Conservation (phyloP, 1,140 invertebrate genomes). For the Aethina tumida region DNA sequence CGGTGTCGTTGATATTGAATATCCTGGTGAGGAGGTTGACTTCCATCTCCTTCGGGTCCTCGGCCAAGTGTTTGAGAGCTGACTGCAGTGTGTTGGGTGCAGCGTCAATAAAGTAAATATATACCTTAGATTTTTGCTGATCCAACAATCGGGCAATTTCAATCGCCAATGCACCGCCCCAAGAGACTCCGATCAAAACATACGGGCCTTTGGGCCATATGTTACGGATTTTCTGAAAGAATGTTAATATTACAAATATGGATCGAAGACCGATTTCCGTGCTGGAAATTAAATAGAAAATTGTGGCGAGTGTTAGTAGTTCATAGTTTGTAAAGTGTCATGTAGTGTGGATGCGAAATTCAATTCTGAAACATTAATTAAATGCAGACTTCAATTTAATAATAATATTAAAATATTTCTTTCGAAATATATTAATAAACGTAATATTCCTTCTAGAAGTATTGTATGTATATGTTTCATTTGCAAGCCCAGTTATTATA, state of each 20-base stretch:
- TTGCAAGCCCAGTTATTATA: too few relatives aligned
- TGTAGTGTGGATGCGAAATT: too few relatives aligned
- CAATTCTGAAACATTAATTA: too few relatives aligned
- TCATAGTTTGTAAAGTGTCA: too few relatives aligned
- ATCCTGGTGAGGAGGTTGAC: slow-evolving; percentile 25
- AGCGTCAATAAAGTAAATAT: slow-evolving; percentile 32
- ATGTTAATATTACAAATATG: slow-evolving; percentile 1
- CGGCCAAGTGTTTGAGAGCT: slow-evolving; percentile 26
- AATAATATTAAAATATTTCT: too few relatives aligned
- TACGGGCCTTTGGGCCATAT: slow-evolving; percentile 30
- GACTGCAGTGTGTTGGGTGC: slow-evolving; percentile 30
- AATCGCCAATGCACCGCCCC: slow-evolving; percentile 31
- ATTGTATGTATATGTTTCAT: too few relatives aligned
- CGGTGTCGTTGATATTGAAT: slow-evolving; percentile 26
- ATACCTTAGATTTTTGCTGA: slow-evolving; percentile 23
- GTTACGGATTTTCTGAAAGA: slow-evolving; percentile 26
- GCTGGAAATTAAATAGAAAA: too few relatives aligned
- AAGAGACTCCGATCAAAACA: slow-evolving; percentile 33
- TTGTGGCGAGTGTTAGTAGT: too few relatives aligned
- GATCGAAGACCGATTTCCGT: not conserved
- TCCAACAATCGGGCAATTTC: slow-evolving; percentile 32
- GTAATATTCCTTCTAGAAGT: too few relatives aligned
- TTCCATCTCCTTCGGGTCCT: slow-evolving; percentile 16
- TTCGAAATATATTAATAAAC: too few relatives aligned
- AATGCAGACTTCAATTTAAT: too few relatives aligned